Evolutionary conservation across 92 coral and sea anemone genomes (phyloP), one percentile per base, ranked within the genome.

Genomic region (Phymanthus crucifer): DNA sequence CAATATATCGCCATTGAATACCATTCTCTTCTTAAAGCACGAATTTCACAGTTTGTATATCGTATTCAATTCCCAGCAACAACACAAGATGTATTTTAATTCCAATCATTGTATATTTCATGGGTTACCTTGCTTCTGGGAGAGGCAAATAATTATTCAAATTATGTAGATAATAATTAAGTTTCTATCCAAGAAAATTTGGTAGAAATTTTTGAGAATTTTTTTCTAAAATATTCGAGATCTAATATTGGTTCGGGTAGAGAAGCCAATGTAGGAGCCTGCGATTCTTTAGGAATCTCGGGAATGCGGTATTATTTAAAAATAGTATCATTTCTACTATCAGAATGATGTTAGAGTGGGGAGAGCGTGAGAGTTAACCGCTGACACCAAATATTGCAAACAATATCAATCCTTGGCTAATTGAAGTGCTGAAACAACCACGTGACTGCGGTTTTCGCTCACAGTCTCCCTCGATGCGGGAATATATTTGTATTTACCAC

Each of bases 151-250:
- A 24, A 61, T 61, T 61, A 61, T 61, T 61, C 68, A 7, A 61
- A 61, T 61, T 61, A 24, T 61, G 68, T 61, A 61, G 68, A 61
- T 61, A 61, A 27, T 61, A 24, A 61, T 61, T 61, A 61, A n/a
- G 34, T 61, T 61, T 61, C 68, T 61, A 29, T 61, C 32, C 68
- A 61, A 61, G 68, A 61, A 33, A 61, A 61, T 61, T 61, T 61
- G 32, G 68, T 12, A 27, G 33, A 24, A 61, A 61, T n/a, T 27
- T 61, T 24, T 61, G 68, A 6, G 68, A 61, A 24, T 61, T 61
- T 61, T 61, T 61, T 61, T 27, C 33, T 54, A 54, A 7, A 61
- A 61, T 24, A 61, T 61, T 61, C 29, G 68, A 24, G 68, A 34
- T 26, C 36, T 12, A 19, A 61, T 27, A 61, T 27, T 61, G 68